Evolutionary conservation across 2,797 vertebrate genomes (phyloP), one percentile per base, ranked within the genome.

Genomic region (Xenops minutus): DNA sequence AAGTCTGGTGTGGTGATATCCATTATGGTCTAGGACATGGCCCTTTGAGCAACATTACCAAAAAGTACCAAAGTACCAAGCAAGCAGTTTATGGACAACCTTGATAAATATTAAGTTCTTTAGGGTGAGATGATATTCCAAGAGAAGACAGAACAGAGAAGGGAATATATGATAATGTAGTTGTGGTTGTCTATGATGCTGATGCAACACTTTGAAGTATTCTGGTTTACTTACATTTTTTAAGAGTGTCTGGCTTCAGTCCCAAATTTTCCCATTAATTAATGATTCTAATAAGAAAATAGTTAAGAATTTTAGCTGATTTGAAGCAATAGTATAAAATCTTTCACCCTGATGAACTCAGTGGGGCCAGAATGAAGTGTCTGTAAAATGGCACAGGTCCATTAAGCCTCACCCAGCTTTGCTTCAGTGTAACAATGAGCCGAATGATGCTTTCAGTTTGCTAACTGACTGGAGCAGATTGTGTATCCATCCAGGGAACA

Each of bases 381-480:
- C 74, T 94, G 44, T 93, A 81, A 68, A 23, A 34, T 87, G 94
- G 88, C 63, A 51, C 4, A 18, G n/a, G 9, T 74, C 75, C 81
- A 56, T 9, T 44, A 69, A 91, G 59, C 90, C 90, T 93, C 92
- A 79, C 88, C 88, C 80, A 89, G 37, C 44, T 76, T 76, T 69
- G 48, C 59, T 92, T 63, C 17, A 54, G 32, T 13, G 76, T 39
- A 71, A 93, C 59, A 81, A 62, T 0, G 27, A 91, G 51, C 55
- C n/a, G 59, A 95, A 82, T 58, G 77, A 92, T 93, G 81, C 94
- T 95, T 95, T 94, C 86, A 94, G 84, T 87, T 97, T 95, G 93
- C 64, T 91, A 94, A 95, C 67, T 82, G 88, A 67, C 80, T 92
- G 80, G 63, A 13, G 64, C 56, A 73, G 81, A 67, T 56, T 1